phyloP scores from a whole-genome alignment of 2,113 vertebrate genomes.

The Seriola rivoliana region DNA sequence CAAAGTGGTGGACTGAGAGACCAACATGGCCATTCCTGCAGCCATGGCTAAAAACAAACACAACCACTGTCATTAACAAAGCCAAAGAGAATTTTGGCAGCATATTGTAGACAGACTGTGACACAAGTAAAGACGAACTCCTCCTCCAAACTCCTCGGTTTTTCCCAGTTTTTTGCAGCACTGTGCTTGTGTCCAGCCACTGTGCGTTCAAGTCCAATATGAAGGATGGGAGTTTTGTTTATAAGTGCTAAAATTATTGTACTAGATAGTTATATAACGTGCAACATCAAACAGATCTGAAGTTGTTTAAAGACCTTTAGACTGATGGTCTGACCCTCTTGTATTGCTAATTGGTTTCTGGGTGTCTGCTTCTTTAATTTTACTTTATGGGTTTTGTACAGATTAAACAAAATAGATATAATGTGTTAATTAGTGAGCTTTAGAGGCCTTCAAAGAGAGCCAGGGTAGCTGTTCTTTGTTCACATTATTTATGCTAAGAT shows the following conservation, averaged over 20 bases:
- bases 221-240: too few species aligned
- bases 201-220: neutral
- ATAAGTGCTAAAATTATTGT: too few species aligned
- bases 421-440: neutral
- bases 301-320: neutral
- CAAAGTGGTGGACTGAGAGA: constrained; percentile 32
- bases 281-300: neutral
- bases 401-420: neutral
- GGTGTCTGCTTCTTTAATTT: neutral
- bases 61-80: constrained; percentile 65
- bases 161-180: neutral
- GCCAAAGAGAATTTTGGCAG: constrained; percentile 45
- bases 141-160: neutral
- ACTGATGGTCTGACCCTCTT: neutral
- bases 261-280: too few species aligned
- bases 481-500: neutral
- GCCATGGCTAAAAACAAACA: constrained; percentile 54
- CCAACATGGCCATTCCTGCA: neutral
- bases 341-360: neutral
- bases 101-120: neutral
- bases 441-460: too few species aligned
- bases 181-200: neutral
- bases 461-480: neutral
- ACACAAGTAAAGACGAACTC: constrained; percentile 10
- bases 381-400: neutral